A percentile compares a stretch with the other conserved stretches of the same genome.
These are phyloP conservation scores for Percopsis omiscomaycus DNA, from an alignment of 2,797 vertebrate genomes.

Conservation along the genomic window DNA sequence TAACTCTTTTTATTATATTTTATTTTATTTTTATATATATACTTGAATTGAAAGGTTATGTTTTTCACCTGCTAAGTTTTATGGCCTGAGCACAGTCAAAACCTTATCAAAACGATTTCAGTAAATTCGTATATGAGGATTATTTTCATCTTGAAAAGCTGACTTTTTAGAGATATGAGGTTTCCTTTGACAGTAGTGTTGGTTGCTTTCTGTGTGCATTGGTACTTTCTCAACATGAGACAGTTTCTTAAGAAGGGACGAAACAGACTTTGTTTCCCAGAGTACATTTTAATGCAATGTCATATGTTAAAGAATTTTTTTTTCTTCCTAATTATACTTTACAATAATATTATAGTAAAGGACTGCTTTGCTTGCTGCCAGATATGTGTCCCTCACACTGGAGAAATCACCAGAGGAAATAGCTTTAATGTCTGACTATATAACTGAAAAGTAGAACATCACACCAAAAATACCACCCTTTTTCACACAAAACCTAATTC, in stretches of 20 bases:
- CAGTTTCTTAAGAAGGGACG: conserved; percentile 46
- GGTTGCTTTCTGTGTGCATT: conserved; percentile 37
- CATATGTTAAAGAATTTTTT: conserved; percentile 63
- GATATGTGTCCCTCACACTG: conserved; percentile 75
- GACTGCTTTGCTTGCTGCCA: conserved; percentile 81
- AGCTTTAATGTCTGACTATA: conserved; percentile 49
- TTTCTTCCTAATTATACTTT: conserved; percentile 72
- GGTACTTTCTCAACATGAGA: conserved; percentile 54
- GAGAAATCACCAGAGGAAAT: conserved; percentile 52
- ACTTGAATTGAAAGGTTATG: conserved; percentile 31
- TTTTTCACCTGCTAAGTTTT: background rate
- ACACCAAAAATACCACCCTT: conserved; percentile 16
- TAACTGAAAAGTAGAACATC: conserved; percentile 26
- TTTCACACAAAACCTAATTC: conserved; percentile 17
- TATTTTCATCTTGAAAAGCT: conserved; percentile 6
- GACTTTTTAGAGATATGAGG: conserved; percentile 33
- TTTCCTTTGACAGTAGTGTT: conserved; percentile 26
- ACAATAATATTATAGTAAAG: conserved; percentile 77
- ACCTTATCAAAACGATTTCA: conserved; percentile 12
- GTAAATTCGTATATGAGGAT: background rate
- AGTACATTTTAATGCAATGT: conserved; percentile 71
- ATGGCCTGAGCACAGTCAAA: conserved; percentile 8
- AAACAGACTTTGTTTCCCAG: conserved; percentile 62
- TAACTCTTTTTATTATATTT: conserved; percentile 17
- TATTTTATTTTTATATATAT: conserved; percentile 28